phyloP scores from a whole-genome alignment of 2,113 vertebrate genomes.

The Columba janthina region DNA sequence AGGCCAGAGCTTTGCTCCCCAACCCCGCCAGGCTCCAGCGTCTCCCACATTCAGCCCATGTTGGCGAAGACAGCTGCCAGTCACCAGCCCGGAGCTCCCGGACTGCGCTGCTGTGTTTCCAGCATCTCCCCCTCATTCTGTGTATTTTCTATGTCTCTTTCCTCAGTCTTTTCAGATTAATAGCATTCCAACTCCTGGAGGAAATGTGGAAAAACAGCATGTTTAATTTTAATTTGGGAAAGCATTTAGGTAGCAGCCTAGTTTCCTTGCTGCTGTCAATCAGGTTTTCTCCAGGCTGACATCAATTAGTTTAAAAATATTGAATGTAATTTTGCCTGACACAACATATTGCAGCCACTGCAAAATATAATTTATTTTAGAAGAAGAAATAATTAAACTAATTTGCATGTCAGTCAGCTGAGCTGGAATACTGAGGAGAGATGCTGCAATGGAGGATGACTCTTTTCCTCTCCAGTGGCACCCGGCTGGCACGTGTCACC shows the following conservation, averaged over 20 bases:
- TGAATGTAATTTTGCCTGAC: slow-evolving; percentile 87
- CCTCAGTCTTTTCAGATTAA: slow-evolving; percentile 60
- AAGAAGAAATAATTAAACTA: slow-evolving; percentile 89
- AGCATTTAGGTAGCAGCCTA: slow-evolving; percentile 74
- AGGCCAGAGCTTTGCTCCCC: not conserved
- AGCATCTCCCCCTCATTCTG: not conserved
- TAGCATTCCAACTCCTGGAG: slow-evolving; percentile 61
- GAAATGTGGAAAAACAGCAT: slow-evolving; percentile 71
- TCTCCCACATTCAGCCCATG: not conserved
- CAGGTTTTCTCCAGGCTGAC: slow-evolving; percentile 83
- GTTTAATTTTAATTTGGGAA: slow-evolving; percentile 81
- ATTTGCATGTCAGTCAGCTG: slow-evolving; percentile 86
- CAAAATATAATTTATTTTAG: slow-evolving; percentile 88
- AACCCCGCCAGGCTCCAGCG: not conserved
- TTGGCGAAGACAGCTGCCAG: slow-evolving; percentile 15
- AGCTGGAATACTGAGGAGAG: slow-evolving; percentile 65
- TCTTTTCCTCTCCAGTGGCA: not conserved
- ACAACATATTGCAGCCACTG: slow-evolving; percentile 87
- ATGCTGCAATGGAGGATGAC: not conserved
- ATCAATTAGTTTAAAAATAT: slow-evolving; percentile 89
- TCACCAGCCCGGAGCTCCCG: not conserved
- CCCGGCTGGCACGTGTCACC: not conserved
- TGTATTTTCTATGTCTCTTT: slow-evolving; percentile 27
- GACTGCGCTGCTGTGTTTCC: not conserved
- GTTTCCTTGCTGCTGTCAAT: slow-evolving; percentile 79